A percentile compares a stretch with the other conserved stretches of the same genome.
Conservation (phyloP, 2,797 vertebrate species). For the Tangara arthus region DNA sequence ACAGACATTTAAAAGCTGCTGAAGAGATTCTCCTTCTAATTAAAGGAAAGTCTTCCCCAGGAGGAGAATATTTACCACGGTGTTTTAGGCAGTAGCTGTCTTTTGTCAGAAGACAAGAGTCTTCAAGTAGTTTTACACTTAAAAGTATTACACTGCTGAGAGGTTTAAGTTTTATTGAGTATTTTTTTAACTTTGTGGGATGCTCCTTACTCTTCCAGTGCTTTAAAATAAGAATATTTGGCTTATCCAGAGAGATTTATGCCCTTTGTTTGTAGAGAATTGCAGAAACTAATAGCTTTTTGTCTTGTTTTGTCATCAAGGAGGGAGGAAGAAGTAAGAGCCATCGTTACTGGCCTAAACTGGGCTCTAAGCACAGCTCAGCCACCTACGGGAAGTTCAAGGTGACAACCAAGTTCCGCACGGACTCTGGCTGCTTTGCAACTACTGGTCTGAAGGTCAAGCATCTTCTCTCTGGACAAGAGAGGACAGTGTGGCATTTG, state of each 20-base stretch:
- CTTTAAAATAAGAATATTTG: not conserved
- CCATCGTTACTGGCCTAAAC: slow-evolving; percentile 97
- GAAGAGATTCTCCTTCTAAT: not conserved
- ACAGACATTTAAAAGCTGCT: not conserved
- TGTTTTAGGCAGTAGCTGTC: not conserved
- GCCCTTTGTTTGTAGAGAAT: not conserved
- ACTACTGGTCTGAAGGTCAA: slow-evolving; percentile 97
- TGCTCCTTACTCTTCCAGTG: not conserved
- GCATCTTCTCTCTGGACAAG: slow-evolving; percentile 92
- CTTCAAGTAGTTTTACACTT: not conserved
- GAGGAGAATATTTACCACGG: not conserved
- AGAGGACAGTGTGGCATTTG: slow-evolving; percentile 97
- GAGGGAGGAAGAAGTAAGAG: slow-evolving; percentile 93
- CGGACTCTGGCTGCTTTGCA: slow-evolving; percentile 95
- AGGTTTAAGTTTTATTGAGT: not conserved
- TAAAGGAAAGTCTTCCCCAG: not conserved
- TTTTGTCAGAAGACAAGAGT: not conserved
- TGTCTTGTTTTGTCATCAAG: slow-evolving; percentile 67
- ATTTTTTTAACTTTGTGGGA: not conserved
- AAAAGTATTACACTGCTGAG: not conserved
- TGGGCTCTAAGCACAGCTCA: slow-evolving; percentile 96
- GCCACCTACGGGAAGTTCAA: slow-evolving; percentile 97
- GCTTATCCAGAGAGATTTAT: not conserved
- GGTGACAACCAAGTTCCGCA: slow-evolving; percentile 97
- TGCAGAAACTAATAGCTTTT: not conserved